Evolutionary conservation across 2,888 invertebrate species (phyloP).

Genomic region (Gandaritis pyraliata): DNA sequence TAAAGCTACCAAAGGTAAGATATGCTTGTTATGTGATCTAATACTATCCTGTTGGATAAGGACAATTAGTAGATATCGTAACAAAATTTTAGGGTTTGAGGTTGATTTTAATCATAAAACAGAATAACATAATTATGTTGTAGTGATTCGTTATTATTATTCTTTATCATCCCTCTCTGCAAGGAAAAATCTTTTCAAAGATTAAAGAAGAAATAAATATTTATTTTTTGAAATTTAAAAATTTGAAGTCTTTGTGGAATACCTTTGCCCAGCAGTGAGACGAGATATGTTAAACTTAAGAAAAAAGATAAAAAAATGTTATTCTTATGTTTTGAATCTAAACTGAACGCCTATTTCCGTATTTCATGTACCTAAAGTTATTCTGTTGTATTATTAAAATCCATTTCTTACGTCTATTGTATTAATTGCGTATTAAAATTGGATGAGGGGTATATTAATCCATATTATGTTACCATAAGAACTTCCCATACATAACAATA

Average conservation of each 20-base stretch:
- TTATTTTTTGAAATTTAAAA: no score
- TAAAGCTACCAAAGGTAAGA: slow-evolving; percentile 93
- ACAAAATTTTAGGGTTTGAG: not conserved
- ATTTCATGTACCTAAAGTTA: no score
- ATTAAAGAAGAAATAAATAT: no score
- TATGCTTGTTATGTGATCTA: not conserved
- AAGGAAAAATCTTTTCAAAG: no score
- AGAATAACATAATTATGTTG: not conserved
- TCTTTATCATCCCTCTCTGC: no score
- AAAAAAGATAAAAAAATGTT: no score
- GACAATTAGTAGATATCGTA: slow-evolving; percentile 8
- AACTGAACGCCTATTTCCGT: no score
- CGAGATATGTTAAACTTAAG: no score
- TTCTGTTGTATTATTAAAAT: not conserved
- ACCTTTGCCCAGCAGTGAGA: no score
- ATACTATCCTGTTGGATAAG: slow-evolving; percentile 21
- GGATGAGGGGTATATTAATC: slow-evolving; percentile 14
- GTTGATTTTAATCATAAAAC: slow-evolving; percentile 7
- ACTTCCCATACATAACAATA: slow-evolving; percentile 3
- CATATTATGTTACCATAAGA: slow-evolving; percentile 6
- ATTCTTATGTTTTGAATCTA: no score
- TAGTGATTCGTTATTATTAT: no score
- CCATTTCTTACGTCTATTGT: not conserved
- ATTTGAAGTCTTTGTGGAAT: no score
- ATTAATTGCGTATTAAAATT: slow-evolving; percentile 1